Conservation (phyloP, 1,140 invertebrate species). For the Stegodyphus dumicola region DNA sequence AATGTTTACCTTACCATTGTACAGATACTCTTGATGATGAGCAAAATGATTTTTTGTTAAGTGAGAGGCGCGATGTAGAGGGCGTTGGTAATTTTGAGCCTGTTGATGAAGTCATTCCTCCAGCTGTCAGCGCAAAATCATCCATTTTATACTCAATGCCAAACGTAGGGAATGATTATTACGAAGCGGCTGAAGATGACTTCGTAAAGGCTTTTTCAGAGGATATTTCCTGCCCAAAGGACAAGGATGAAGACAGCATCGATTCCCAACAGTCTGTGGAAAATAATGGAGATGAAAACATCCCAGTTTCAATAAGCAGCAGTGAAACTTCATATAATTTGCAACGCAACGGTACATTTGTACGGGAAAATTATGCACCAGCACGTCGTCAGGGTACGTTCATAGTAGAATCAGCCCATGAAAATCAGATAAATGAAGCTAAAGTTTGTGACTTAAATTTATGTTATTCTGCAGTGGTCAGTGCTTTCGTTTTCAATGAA, state of each 20-base stretch:
- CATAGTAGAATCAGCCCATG: conserved; percentile 29
- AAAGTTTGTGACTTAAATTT: conserved; percentile 31
- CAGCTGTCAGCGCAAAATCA: not conserved
- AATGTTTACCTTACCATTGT: conserved; percentile 1
- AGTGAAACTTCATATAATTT: conserved; percentile 1
- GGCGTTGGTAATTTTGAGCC: not conserved
- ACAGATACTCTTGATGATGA: not conserved
- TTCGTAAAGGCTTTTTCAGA: not conserved
- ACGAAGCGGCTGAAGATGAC: conserved; percentile 23
- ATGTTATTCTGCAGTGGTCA: conserved; percentile 25
- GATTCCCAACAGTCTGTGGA: not conserved
- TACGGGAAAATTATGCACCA: conserved; percentile 31
- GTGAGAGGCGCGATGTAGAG: not conserved
- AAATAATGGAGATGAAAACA: not conserved
- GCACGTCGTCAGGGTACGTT: conserved; percentile 49
- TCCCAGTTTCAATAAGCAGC: not conserved
- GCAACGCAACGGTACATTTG: conserved; percentile 31
- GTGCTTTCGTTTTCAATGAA: not conserved
- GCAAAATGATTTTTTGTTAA: not conserved
- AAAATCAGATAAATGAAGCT: not conserved
- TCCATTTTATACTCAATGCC: not conserved
- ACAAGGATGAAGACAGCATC: not conserved
- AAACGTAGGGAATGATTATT: conserved; percentile 21
- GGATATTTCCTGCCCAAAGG: not conserved
- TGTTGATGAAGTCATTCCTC: not conserved